Evolutionary conservation across 2,888 invertebrate species (phyloP).

Genomic region (Zhuqinia jingwanae): DNA sequence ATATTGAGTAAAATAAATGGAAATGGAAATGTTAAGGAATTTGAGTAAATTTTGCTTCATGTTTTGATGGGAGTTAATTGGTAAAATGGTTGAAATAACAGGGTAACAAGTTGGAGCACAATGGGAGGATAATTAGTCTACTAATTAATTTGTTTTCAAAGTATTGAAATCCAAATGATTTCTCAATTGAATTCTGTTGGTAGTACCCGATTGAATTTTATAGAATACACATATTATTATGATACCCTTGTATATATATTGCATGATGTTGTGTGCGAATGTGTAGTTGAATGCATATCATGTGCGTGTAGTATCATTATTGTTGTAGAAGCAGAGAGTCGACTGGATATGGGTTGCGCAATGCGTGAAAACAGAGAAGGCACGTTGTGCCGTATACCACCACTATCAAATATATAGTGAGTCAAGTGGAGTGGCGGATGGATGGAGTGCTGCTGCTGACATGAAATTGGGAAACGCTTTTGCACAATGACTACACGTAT

Average conservation of each 20-base stretch:
- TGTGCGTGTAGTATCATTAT: neutral
- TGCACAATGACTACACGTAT: constrained; percentile 13
- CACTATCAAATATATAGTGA: neutral
- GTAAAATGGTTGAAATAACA: neutral
- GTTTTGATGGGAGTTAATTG: neutral
- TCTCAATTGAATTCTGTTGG: neutral
- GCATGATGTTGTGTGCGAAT: neutral
- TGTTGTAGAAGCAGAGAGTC: neutral
- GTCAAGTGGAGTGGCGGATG: neutral
- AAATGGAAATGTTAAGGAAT: neutral
- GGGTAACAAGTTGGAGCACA: too few species aligned
- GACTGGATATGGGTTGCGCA: constrained; percentile 11
- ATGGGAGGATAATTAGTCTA: neutral
- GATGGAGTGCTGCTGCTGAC: constrained; percentile 8
- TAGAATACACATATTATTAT: too few species aligned
- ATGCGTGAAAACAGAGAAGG: constrained; percentile 24
- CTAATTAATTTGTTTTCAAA: constrained; percentile 40
- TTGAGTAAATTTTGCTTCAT: neutral
- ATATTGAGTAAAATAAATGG: neutral
- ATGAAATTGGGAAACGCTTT: constrained; percentile 39
- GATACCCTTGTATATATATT: too few species aligned
- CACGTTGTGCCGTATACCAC: constrained; percentile 12
- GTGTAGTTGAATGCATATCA: neutral
- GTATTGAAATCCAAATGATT: neutral
- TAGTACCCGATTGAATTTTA: neutral